These are phyloP conservation scores for Ormyrus nitidulus DNA, from an alignment of 2,888 invertebrate species.

Conservation along the genomic window DNA sequence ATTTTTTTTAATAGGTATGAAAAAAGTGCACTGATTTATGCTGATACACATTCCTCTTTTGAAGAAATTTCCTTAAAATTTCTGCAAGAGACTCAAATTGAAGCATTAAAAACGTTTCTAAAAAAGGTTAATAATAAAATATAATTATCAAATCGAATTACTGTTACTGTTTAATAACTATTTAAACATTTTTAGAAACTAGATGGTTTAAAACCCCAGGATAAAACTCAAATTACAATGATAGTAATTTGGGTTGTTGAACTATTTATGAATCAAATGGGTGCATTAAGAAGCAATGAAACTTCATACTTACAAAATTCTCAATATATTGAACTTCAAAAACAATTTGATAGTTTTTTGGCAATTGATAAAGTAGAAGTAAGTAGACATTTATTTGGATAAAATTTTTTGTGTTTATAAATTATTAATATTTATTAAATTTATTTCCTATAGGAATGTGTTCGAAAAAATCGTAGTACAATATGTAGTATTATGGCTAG, in stretches of 20 bases:
- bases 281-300: conserved; percentile 80
- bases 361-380: conserved; percentile 82
- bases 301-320: conserved; percentile 71
- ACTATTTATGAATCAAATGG: conserved; percentile 91
- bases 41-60: conserved; percentile 93
- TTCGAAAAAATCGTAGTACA: conserved; percentile 87
- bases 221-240: conserved; percentile 93
- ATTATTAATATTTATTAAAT: neutral
- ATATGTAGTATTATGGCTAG: conserved; percentile 94
- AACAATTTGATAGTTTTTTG: conserved; percentile 87
- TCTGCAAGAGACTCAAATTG: conserved; percentile 86
- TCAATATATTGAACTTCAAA: conserved; percentile 81
- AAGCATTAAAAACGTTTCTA: conserved; percentile 92
- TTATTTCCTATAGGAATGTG: conserved; percentile 79
- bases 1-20: conserved; percentile 78
- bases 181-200: conserved; percentile 78
- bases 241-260: conserved; percentile 97
- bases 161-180: neutral
- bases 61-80: conserved; percentile 97
- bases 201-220: conserved; percentile 82
- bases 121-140: conserved; percentile 76
- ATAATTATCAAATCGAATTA: neutral
- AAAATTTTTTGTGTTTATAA: neutral
- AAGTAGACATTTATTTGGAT: conserved; percentile 49
- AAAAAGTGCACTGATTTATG: conserved; percentile 90